Base-by-base conservation (phyloP, 2,113 vertebrate genomes). In the Thamnaconus septentrionalis region DNA sequence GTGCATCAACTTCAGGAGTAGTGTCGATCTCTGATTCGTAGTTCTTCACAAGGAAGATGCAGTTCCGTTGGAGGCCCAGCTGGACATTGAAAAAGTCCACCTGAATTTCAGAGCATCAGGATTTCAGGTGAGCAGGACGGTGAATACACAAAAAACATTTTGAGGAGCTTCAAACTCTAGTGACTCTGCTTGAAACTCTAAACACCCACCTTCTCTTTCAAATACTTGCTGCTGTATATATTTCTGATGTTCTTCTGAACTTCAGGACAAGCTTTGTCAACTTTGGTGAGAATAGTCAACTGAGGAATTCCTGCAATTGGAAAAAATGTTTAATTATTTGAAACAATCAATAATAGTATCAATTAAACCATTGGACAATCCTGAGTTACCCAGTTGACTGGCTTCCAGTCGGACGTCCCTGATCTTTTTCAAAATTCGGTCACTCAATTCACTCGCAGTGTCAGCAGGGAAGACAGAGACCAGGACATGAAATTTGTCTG, bases 31-130 rank as follows among this genome's bases (percentile, higher is more conserved):
- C 73, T 10, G 39, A 41, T 1, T 7, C 2, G 53, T 77, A 81
- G 70, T 81, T 79, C 64, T 77, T 74, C 2, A 76, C 73, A 7
- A 41, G 69, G 46, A 78, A 72, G 64, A 72, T 72, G 60, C 60
- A 56, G 55, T 59, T 66, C 9, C 6, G 0, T 47, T 68, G 65
- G 45, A 80, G 7, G 3, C 64, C 78, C 12, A 76, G 9, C 3
- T 0, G 3, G 4, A 0, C 0, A 3, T 3, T 42, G 0, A 1
- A 60, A 84, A n/a, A n/a, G n/a, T 54, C 54, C 0, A 77, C 10
- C 69, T 77, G 40, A 42, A 11, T 3, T 5, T 10, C 31, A 55
- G 11, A 11, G 8, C 4, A 10, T 11, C 11, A 18, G 7, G 6
- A 8, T 50, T n/a, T n/a, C 5, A 10, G 3, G 3, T 48, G 11